Conservation (phyloP, 2,888 invertebrate species). For the Rotaria sp. region DNA sequence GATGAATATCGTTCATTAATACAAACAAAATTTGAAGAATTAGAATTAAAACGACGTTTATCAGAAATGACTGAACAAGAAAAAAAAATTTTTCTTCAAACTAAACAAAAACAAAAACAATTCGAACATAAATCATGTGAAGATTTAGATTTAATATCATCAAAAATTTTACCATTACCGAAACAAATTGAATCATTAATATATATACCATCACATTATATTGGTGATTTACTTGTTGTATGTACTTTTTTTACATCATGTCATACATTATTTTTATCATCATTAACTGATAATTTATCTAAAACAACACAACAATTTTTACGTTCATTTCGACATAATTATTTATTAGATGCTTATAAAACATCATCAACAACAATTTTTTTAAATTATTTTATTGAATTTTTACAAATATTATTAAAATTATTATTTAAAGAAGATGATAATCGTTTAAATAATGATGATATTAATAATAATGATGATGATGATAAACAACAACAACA, state of each 20-base stretch:
- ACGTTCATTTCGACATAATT: background rate
- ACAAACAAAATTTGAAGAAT: background rate
- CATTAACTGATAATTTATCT: background rate
- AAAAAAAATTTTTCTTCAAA: background rate
- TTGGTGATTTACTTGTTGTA: background rate
- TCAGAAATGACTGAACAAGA: conserved; percentile 23
- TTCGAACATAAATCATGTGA: background rate
- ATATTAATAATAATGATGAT: background rate
- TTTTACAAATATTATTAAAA: conserved; percentile 11
- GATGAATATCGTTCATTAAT: conserved; percentile 30
- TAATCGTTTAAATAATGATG: background rate
- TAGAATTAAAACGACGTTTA: conserved; percentile 9
- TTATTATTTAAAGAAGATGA: conserved; percentile 27
- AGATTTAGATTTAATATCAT: conserved; percentile 2
- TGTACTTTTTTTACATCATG: conserved; percentile 27
- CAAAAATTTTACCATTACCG: background rate
- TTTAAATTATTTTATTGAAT: conserved; percentile 26
- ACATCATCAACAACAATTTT: background rate
- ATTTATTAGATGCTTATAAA: background rate
- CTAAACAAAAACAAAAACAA: conserved; percentile 6
- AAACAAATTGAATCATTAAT: background rate
- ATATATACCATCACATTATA: background rate
- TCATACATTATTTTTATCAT: background rate
- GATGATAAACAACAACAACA: background rate
- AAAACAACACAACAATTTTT: conserved; percentile 23